Conservation (phyloP, 1,140 invertebrate species). For the Heliothis subflexa region DNA sequence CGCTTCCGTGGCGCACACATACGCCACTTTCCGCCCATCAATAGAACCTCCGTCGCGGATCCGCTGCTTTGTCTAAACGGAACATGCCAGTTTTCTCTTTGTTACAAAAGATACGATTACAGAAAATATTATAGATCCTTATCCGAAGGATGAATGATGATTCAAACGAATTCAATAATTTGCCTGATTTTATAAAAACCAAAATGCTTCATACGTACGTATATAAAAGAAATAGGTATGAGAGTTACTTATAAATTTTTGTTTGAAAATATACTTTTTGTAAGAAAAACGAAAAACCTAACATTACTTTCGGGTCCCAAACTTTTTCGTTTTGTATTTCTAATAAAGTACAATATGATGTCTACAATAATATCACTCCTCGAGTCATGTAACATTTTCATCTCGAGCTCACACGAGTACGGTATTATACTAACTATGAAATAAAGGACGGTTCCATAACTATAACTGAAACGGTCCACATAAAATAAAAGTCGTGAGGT, state of each 20-base stretch:
- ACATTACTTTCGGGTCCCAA: slow-evolving; percentile 9
- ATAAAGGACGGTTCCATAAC: slow-evolving; percentile 29
- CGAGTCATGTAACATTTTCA: neutral
- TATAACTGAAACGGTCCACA: slow-evolving; percentile 30
- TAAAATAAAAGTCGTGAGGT: slow-evolving; percentile 35
- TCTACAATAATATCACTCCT: neutral
- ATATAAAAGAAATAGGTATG: neutral
- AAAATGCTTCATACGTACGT: no score
- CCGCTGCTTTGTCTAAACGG: slow-evolving; percentile 14
- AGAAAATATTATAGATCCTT: neutral
- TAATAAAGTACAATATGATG: neutral
- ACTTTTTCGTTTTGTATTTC: neutral
- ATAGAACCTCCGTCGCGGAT: slow-evolving; percentile 34
- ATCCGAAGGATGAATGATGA: no score
- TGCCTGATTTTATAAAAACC: no score
- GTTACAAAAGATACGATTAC: neutral
- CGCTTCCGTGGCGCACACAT: slow-evolving; percentile 44
- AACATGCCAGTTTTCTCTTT: slow-evolving; percentile 7
- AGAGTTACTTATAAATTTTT: slow-evolving; percentile 15
- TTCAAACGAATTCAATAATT: no score
- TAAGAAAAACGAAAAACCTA: neutral
- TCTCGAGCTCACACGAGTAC: slow-evolving; percentile 12
- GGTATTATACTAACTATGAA: slow-evolving; percentile 32
- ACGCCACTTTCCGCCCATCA: slow-evolving; percentile 43
- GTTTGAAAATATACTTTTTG: neutral